Evolutionary conservation across 1,140 invertebrate genomes (phyloP).

Genomic region (Thereuonema tuberculata): DNA sequence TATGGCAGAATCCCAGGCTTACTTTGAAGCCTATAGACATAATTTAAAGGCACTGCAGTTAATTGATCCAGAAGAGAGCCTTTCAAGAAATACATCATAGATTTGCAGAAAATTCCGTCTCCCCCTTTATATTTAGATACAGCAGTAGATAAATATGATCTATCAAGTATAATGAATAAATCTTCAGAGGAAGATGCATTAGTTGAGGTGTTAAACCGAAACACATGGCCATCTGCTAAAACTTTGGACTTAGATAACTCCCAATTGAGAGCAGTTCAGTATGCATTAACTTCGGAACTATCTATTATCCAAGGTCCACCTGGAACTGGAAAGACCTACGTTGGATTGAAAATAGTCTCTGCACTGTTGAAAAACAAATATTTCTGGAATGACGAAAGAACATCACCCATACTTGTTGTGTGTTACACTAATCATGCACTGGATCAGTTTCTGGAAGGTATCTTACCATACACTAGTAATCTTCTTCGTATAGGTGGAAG

Average conservation of each 20-base stretch:
- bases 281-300: slow-evolving; percentile 35
- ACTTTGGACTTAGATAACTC: slow-evolving; percentile 30
- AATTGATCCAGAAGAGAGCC: slow-evolving; percentile 26
- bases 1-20: slow-evolving; percentile 37
- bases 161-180: background rate
- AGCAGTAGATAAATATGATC: background rate
- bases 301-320: slow-evolving; percentile 60
- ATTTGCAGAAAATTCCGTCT: slow-evolving; percentile 13
- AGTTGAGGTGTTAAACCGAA: background rate
- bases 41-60: slow-evolving; percentile 30
- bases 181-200: background rate
- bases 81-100: slow-evolving; percentile 26
- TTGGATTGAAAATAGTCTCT: slow-evolving; percentile 40
- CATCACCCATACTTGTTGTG: slow-evolving; percentile 52
- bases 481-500: slow-evolving; percentile 58
- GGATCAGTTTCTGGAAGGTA: slow-evolving; percentile 73
- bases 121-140: slow-evolving; percentile 8
- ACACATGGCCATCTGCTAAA: slow-evolving; percentile 18
- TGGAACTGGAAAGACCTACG: slow-evolving; percentile 63
- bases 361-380: slow-evolving; percentile 26
- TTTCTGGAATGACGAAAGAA: slow-evolving; percentile 18
- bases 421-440: slow-evolving; percentile 78
- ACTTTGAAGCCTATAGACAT: slow-evolving; percentile 37
- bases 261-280: slow-evolving; percentile 34
- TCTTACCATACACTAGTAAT: slow-evolving; percentile 31